Base-by-base conservation (phyloP, 2,888 invertebrate genomes). In the Tenthredo distinguenda region DNA sequence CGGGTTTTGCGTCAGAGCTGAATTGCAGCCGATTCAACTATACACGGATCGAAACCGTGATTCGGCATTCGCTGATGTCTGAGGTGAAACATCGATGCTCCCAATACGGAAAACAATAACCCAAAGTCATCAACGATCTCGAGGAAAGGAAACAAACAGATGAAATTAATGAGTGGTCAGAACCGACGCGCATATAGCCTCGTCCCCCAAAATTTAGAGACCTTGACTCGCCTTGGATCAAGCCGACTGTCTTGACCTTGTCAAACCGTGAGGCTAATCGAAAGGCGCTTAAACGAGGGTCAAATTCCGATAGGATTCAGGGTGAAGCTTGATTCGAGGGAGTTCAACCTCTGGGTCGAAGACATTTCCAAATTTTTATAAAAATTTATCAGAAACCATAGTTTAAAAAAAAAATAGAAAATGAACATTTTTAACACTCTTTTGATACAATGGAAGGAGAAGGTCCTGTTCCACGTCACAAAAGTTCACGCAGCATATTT, bases 161-260 rank as follows among this genome's bases (percentile, higher is more conserved):
- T 34, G 62, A 62, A 62, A 62, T 62, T 62, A 68, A 31, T 18
- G 7, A 7, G 34, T 18, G 26, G 34, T 12, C 31, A 68, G 10
- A 68, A 26, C 18, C 34, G 15, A 68, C 31, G 31, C 68, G 31
- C 68, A 68, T 5, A 31, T 34, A 68, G 68, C 68, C 68, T 68
- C 68, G 68, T 34, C 34, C 68, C 68, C 68, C 68, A 31, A 68
- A 68, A 31, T 12, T 18, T 12, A 34, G 12, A 21, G 34, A 68
- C 68, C 68, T 68, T 68, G 68, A 68, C 34, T 68, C 18, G 68
- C 68, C 68, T 68, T 68, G 68, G 68, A 68, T 2, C 68, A 4
- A 68, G 26, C 34, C 34, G 55, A n/a, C 4, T 34, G 1, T 26
- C 31, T 68, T 34, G 34, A 68, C 68, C 68, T 68, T 34, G 15